A percentile compares a stretch with the other conserved stretches of the same genome.
phyloP scores from a whole-genome alignment of 2,797 vertebrate genomes.

The Takifugu ocellatus region DNA sequence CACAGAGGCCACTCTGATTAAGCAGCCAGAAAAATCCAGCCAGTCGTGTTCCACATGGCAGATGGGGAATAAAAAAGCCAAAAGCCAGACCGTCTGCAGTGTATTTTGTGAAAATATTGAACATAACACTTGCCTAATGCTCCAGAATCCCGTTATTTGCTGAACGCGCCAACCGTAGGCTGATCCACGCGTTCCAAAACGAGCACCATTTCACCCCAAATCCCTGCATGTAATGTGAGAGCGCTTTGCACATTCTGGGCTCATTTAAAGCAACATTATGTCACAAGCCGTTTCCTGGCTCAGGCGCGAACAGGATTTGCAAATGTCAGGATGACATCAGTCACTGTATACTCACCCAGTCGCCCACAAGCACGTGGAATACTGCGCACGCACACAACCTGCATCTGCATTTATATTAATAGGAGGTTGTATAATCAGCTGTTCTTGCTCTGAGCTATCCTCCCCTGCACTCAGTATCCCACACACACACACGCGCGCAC shows the following conservation, averaged over 20 bases:
- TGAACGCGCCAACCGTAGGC: slow-evolving; percentile 1
- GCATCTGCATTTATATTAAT: slow-evolving; percentile 13
- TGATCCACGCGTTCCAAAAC: slow-evolving; percentile 20
- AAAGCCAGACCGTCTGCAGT: slow-evolving; percentile 5
- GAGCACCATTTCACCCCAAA: slow-evolving; percentile 19
- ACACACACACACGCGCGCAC: slow-evolving; percentile 7
- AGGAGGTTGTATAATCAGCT: slow-evolving; percentile 35
- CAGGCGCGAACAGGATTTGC: slow-evolving; percentile 39
- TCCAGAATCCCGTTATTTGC: slow-evolving; percentile 12
- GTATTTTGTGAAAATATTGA: slow-evolving; percentile 3
- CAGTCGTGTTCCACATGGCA: slow-evolving; percentile 29
- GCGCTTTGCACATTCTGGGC: slow-evolving; percentile 26
- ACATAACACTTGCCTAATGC: slow-evolving; percentile 10
- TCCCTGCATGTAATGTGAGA: slow-evolving; percentile 32
- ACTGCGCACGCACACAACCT: slow-evolving; percentile 11
- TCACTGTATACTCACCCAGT: slow-evolving; percentile 17
- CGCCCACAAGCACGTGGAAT: slow-evolving; percentile 14
- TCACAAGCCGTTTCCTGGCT: slow-evolving; percentile 47
- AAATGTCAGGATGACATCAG: slow-evolving; percentile 46
- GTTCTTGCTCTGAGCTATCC: slow-evolving; percentile 29
- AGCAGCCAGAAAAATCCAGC: slow-evolving; percentile 4
- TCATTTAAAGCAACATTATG: slow-evolving; percentile 54
- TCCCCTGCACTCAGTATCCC: slow-evolving; percentile 17
- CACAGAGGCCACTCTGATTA: slow-evolving; percentile 6
- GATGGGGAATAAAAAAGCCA: slow-evolving; percentile 15